phyloP scores from a whole-genome alignment of 2,888 invertebrate genomes.

The Eupithecia inturbata region DNA sequence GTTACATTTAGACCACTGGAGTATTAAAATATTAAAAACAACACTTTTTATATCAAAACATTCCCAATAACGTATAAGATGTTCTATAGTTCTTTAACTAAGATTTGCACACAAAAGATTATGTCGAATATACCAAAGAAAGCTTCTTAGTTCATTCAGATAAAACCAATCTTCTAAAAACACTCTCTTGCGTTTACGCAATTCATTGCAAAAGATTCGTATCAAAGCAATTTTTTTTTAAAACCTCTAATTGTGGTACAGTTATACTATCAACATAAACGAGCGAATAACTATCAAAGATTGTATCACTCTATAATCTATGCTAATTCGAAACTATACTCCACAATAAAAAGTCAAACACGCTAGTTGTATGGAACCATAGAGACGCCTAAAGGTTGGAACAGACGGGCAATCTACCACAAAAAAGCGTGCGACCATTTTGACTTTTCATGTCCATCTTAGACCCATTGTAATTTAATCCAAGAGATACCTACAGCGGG shows the following conservation, averaged over 20 bases:
- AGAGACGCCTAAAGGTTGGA: neutral
- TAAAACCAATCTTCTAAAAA: neutral
- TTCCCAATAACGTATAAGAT: neutral
- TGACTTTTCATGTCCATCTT: too few relatives aligned
- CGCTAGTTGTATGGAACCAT: constrained; percentile 23
- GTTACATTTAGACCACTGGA: neutral
- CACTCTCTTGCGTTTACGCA: neutral
- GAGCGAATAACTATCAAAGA: constrained; percentile 16
- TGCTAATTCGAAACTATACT: constrained; percentile 33
- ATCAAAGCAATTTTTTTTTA: neutral
- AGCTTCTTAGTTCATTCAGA: neutral
- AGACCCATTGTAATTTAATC: too few relatives aligned
- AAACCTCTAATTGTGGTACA: neutral
- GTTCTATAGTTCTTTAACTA: neutral
- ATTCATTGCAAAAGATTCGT: constrained; percentile 1
- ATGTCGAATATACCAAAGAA: neutral
- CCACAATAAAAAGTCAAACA: constrained; percentile 15
- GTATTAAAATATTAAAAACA: neutral
- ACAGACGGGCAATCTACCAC: neutral
- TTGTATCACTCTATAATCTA: constrained; percentile 27
- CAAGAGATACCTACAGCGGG: too few relatives aligned
- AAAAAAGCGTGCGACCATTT: neutral
- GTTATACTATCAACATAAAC: constrained; percentile 8
- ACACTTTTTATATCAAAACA: neutral
- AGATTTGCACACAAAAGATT: too few relatives aligned